Evolutionary conservation across 2,888 invertebrate genomes (phyloP).

Genomic region (Xylota segnis): DNA sequence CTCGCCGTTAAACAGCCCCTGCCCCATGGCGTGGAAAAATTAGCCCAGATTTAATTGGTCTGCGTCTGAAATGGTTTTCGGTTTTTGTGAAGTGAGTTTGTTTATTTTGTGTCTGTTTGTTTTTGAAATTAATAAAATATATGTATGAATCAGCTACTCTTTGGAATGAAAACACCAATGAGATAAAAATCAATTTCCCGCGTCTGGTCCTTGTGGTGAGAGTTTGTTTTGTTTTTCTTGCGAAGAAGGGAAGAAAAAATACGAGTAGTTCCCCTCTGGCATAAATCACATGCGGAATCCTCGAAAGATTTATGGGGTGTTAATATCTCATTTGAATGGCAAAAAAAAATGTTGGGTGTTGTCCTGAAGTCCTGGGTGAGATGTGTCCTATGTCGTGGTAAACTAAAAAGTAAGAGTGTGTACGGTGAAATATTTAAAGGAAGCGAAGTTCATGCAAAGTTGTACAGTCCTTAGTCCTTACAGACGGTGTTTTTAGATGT

Average conservation of each 20-base stretch:
- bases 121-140: slow-evolving; percentile 74
- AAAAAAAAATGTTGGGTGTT: slow-evolving; percentile 35
- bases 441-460: no score
- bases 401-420: slow-evolving; percentile 39
- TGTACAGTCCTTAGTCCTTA: no score
- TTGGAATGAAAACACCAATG: slow-evolving; percentile 13
- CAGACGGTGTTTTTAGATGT: no score
- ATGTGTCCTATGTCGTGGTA: slow-evolving; percentile 14
- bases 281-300: slow-evolving; percentile 76
- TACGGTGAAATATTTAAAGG: neutral
- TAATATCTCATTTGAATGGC: slow-evolving; percentile 75
- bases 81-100: slow-evolving; percentile 33
- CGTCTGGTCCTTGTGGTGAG: slow-evolving; percentile 25
- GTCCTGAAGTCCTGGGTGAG: neutral
- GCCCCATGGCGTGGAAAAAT: slow-evolving; percentile 56
- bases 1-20: slow-evolving; percentile 14
- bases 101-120: slow-evolving; percentile 73
- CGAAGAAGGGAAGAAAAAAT: slow-evolving; percentile 17
- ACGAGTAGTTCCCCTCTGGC: slow-evolving; percentile 61
- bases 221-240: slow-evolving; percentile 55
- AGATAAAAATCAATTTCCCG: slow-evolving; percentile 74
- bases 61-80: slow-evolving; percentile 65
- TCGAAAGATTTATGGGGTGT: slow-evolving; percentile 75
- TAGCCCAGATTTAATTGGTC: slow-evolving; percentile 74
- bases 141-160: slow-evolving; percentile 25